Percentiles rank a stretch among this genome's conserved stretches.
These are phyloP conservation scores for Sabatieria punctata DNA, from an alignment of 2,888 invertebrate species.

Conservation along the genomic window DNA sequence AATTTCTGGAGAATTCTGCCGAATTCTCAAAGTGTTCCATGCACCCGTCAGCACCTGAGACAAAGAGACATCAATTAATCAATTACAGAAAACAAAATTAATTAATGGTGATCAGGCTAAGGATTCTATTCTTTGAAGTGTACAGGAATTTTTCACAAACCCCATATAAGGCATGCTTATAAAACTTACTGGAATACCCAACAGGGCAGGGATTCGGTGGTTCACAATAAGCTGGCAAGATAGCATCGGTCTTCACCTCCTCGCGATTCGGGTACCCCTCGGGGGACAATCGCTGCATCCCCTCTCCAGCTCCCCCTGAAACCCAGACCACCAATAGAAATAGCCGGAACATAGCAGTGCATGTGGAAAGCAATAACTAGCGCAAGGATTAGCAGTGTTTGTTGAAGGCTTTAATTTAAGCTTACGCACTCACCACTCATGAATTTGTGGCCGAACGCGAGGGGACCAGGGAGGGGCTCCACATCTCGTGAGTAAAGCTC, in stretches of 20 bases:
- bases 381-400: too few species aligned
- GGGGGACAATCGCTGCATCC: slow-evolving; percentile 46
- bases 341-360: too few species aligned
- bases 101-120: not conserved
- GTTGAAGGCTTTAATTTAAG: too few species aligned
- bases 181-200: too few species aligned
- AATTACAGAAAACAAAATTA: not conserved
- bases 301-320: slow-evolving; percentile 55
- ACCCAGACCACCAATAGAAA: not conserved
- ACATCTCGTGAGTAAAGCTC: slow-evolving; percentile 4
- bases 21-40: slow-evolving; percentile 80
- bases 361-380: too few species aligned
- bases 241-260: slow-evolving; percentile 72
- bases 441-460: slow-evolving; percentile 10
- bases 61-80: slow-evolving; percentile 4
- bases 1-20: slow-evolving; percentile 79
- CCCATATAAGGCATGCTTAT: too few species aligned
- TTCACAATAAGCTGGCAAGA: slow-evolving; percentile 91
- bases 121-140: not conserved
- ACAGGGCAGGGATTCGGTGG: slow-evolving; percentile 95
- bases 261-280: slow-evolving; percentile 42
- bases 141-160: too few species aligned
- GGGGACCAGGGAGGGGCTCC: slow-evolving; percentile 9
- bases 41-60: slow-evolving; percentile 68
- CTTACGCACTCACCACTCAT: too few species aligned